Evolutionary conservation across 2,888 invertebrate species (phyloP).

Genomic region (Erebia palarica): DNA sequence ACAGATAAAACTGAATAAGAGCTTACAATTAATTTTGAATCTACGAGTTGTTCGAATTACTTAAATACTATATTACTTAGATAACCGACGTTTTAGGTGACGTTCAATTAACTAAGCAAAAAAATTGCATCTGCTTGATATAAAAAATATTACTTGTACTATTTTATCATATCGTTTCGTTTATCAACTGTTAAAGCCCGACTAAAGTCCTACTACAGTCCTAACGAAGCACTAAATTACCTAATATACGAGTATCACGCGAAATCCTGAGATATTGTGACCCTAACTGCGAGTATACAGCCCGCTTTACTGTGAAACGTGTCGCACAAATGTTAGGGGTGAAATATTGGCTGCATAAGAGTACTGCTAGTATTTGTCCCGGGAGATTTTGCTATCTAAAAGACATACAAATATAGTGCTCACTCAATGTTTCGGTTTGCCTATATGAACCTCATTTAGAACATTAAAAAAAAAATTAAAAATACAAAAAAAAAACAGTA

Average conservation of each 20-base stretch:
- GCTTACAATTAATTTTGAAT: too few relatives aligned
- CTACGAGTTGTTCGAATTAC: too few relatives aligned
- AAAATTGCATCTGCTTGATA: background rate
- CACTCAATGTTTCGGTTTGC: background rate
- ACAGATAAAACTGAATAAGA: too few relatives aligned
- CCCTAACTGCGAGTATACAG: slow-evolving; percentile 32
- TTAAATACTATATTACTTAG: too few relatives aligned
- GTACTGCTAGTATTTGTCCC: slow-evolving; percentile 30
- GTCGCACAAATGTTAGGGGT: slow-evolving; percentile 36
- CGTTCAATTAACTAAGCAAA: too few relatives aligned
- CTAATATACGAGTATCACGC: slow-evolving; percentile 25
- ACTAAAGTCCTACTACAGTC: background rate
- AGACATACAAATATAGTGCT: slow-evolving; percentile 17
- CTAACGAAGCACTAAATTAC: slow-evolving; percentile 26
- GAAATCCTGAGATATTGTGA: slow-evolving; percentile 28
- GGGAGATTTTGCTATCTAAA: slow-evolving; percentile 29
- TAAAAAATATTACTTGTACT: background rate
- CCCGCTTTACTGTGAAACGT: slow-evolving; percentile 35
- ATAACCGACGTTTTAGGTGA: too few relatives aligned
- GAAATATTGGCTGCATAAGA: slow-evolving; percentile 35
- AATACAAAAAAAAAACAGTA: too few relatives aligned
- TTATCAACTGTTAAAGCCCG: background rate
- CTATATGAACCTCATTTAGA: background rate
- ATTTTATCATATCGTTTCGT: background rate
- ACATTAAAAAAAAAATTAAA: background rate